These are phyloP conservation scores for Dermolepida albohirtum DNA, from an alignment of 2,888 invertebrate genomes.

Conservation along the genomic window DNA sequence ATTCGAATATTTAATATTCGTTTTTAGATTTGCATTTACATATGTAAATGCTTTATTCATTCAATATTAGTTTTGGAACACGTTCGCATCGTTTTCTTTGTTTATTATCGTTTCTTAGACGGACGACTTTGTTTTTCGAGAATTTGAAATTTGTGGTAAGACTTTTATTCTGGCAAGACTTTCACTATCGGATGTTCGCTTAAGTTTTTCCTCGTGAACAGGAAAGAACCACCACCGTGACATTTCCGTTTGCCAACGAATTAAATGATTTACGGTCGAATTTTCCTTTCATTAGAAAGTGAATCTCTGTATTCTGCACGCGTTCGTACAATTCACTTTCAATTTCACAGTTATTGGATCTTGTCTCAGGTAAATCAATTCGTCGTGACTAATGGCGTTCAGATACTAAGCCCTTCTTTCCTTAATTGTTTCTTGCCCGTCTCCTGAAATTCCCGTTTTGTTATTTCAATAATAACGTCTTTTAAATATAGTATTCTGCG, in stretches of 20 bases:
- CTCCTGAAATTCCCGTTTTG: background rate
- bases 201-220: background rate
- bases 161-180: too few species aligned
- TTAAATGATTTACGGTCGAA: slow-evolving; percentile 14
- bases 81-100: too few species aligned
- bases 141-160: too few species aligned
- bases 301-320: slow-evolving; percentile 18
- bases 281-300: slow-evolving; percentile 31
- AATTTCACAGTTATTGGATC: slow-evolving; percentile 26
- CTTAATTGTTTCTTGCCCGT: background rate
- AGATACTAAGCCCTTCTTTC: background rate
- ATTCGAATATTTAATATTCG: too few species aligned
- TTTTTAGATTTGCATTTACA: too few species aligned
- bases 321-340: slow-evolving; percentile 24
- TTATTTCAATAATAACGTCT: too few species aligned
- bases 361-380: slow-evolving; percentile 21
- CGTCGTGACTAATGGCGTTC: slow-evolving; percentile 13
- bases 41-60: too few species aligned
- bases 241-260: slow-evolving; percentile 8
- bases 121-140: too few species aligned
- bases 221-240: slow-evolving; percentile 5
- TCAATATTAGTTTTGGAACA: too few species aligned
- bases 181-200: background rate
- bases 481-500: too few species aligned
- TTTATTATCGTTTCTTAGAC: too few species aligned